Evolutionary conservation across 2,797 vertebrate genomes (phyloP).

Genomic region (Micrastur ruficollis): DNA sequence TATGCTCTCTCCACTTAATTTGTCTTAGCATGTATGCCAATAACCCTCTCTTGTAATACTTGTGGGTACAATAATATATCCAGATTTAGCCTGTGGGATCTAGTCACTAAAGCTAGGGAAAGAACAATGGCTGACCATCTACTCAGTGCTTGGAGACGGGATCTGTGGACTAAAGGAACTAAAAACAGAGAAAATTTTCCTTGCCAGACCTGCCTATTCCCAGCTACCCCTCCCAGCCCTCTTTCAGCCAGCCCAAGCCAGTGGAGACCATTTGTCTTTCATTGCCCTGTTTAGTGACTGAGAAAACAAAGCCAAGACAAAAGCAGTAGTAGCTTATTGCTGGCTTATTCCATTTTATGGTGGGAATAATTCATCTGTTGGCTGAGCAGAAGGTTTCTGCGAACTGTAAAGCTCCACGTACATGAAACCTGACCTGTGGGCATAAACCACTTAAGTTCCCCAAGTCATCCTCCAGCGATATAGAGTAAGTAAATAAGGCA

Average conservation of each 20-base stretch:
- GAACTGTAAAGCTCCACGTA: not conserved
- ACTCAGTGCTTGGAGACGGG: not conserved
- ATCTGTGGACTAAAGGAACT: not conserved
- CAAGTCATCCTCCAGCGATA: not conserved
- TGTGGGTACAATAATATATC: not conserved
- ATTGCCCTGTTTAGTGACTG: not conserved
- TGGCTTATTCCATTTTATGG: not conserved
- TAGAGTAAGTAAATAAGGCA: slow-evolving; percentile 16
- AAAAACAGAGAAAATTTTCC: not conserved
- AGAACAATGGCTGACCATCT: not conserved
- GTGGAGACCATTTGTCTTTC: not conserved
- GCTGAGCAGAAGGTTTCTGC: slow-evolving; percentile 5
- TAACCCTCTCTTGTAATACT: not conserved
- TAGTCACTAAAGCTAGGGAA: not conserved
- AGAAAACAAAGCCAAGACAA: slow-evolving; percentile 11
- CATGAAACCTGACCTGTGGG: not conserved
- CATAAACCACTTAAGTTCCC: not conserved
- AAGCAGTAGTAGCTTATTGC: not conserved
- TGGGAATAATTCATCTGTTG: slow-evolving; percentile 7
- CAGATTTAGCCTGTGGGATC: not conserved
- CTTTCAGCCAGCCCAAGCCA: not conserved
- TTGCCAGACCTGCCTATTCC: not conserved
- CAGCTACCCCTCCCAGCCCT: not conserved
- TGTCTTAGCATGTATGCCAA: not conserved
- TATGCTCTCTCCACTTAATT: not conserved